Evolutionary conservation across 2,888 invertebrate species (phyloP), one percentile per base, ranked within the genome.

Genomic region (Sisyra terminalis): DNA sequence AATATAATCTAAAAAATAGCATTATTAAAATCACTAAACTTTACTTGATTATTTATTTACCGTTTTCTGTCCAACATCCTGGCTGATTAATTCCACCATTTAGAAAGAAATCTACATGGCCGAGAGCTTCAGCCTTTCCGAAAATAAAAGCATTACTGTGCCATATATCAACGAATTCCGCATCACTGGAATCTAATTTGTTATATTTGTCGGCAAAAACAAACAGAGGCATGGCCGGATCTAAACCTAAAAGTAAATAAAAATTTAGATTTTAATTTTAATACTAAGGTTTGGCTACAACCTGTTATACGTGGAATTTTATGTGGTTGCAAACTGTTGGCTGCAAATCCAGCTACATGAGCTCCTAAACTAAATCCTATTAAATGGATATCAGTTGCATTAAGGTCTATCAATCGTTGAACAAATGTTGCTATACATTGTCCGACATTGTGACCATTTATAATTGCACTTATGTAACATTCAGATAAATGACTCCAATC

Each of bases 191-290:
- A 53, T 78, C 78, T 40, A 82, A 53, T 51, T 78, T 77, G 36
- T 70, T 63, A 34, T 66, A 60, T 29, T 55, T 51, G 47, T 63
- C 52, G n/a, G 70, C 63, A 30, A 69, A 69, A 4, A 70, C 60
- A 52, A 79, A 81, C 1, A 78, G 59, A 0, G 81, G 81, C 60
- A 78, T 64, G 0, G 81, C 81, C 0, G 81, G 81, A 60, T 81
- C 81, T 24, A 75, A 51, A 0, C 75, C 63, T 63, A 37, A 15
- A 46, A 36, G 24, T 37, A 11, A 29, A 5, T 34, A 14, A 32
- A 8, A 36, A 16, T 14, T n/a, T 30, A 5, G 10, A n/a, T 29
- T 29, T 10, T 8, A 30, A 3, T n/a, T n/a, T n/a, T n/a, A 30
- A n/a, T 30, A 2, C 2, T 35, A 2, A 3, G 13, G 8, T 6